phyloP scores from a whole-genome alignment of 2,888 invertebrate species.

The Criorhina ranunculi region DNA sequence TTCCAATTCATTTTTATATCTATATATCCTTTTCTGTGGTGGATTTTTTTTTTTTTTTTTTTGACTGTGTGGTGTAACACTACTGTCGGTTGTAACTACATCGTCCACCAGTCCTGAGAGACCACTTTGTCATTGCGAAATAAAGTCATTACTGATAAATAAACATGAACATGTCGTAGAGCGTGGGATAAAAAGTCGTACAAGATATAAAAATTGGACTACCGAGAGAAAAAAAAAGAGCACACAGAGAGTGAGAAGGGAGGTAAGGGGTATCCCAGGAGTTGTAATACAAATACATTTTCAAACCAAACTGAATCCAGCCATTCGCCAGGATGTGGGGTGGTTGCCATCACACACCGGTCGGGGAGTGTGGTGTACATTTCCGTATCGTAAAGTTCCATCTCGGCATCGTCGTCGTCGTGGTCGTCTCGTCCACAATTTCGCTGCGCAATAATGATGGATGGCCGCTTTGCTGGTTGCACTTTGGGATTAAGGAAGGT shows the following conservation, averaged over 20 bases:
- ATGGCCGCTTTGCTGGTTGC: constrained; percentile 69
- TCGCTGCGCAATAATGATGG: constrained; percentile 64
- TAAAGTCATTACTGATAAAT: constrained; percentile 76
- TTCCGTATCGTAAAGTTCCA: constrained; percentile 31
- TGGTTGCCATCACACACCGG: not conserved
- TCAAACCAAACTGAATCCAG: constrained; percentile 14
- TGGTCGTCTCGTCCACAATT: constrained; percentile 39
- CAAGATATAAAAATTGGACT: constrained; percentile 35
- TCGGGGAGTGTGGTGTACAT: constrained; percentile 3
- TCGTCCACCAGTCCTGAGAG: constrained; percentile 54
- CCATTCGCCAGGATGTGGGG: constrained; percentile 11
- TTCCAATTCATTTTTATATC: constrained; percentile 39
- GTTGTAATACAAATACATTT: constrained; percentile 50
- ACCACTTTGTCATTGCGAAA: constrained; percentile 73
- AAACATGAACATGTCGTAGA: constrained; percentile 67
- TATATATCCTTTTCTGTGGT: constrained; percentile 24
- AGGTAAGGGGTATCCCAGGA: constrained; percentile 11
- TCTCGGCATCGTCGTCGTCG: constrained; percentile 17
- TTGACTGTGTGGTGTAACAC: constrained; percentile 1
- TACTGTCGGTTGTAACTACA: constrained; percentile 38
- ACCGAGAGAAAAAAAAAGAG: too few species aligned
- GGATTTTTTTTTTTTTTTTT: constrained; percentile 2
- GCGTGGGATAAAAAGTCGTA: constrained; percentile 42
- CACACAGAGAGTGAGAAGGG: not conserved
- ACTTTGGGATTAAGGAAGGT: constrained; percentile 70